Base-by-base conservation (phyloP, 2,888 invertebrate species). In the Tricholauxania praeusta region DNA sequence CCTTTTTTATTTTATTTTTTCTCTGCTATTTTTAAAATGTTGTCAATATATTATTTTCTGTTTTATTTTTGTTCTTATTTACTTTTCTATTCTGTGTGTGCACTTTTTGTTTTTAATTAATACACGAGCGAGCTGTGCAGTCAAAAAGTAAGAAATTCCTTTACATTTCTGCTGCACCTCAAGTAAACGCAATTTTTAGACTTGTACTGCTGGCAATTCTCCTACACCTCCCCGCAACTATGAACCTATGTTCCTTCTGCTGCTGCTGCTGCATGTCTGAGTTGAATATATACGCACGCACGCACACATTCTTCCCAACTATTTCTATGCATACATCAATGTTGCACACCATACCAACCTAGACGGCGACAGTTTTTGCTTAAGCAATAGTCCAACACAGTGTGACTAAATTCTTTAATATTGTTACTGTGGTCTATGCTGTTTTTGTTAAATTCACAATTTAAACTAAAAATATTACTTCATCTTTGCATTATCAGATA, bases 361-460 rank as follows among this genome's bases (percentile, higher is more conserved):
- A 84, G 80, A 80, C 84, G 82, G 82, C 81, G 79, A 82, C 80
- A 83, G 78, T 84, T 82, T 84, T 83, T 84, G 78, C 76, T n/a
- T 78, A 75, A 74, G 74, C 74, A 67, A 39, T 39, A 39, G 10
- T 39, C 8, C 39, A 39, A 39, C 62, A 62, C 55, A 19, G 17
- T 55, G 55, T 22, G 19, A 19, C 17, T 55, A 55, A 55, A 55
- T 55, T 19, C 55, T 55, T 55, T 17, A 17, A 55, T 55, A 55
- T 22, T 55, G 12, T 12, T n/a, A 55, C 55, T 22, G 12, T 22
- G 6, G 8, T 39, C 7, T 39, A 39, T 39, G 39, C 7, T 39
- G 7, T 39, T 39, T 39, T 39, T 39, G 39, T 10, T 39, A 39
- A 3, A 8, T 5, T 39, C 5, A 8, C 5, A 10, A 39, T 39